phyloP scores from a whole-genome alignment of 2,888 invertebrate species.

The Troides aeacus region DNA sequence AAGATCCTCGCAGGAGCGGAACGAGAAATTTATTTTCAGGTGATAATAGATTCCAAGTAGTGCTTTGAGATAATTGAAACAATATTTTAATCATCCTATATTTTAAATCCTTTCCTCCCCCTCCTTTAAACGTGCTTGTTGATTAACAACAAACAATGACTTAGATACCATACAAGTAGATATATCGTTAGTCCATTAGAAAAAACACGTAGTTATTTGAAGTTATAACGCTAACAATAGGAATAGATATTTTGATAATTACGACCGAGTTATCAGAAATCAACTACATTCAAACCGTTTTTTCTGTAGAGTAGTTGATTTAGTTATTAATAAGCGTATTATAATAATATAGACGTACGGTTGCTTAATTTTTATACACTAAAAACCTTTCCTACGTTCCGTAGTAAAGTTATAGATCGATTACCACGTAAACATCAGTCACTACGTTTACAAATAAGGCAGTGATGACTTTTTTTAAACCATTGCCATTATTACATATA shows the following conservation, averaged over 20 bases:
- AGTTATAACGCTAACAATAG: background rate
- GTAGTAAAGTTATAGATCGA: background rate
- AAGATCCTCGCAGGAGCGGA: background rate
- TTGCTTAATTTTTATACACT: background rate
- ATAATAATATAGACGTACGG: background rate
- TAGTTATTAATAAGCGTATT: background rate
- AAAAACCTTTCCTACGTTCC: background rate
- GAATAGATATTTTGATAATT: background rate
- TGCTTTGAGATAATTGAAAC: background rate
- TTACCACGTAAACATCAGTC: background rate
- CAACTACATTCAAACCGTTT: background rate
- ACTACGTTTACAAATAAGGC: background rate
- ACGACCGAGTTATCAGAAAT: background rate
- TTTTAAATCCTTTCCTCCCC: background rate
- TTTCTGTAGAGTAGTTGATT: background rate
- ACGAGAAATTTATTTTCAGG: background rate
- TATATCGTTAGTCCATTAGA: background rate
- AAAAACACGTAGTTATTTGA: background rate
- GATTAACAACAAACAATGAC: background rate
- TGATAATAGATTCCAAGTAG: conserved; percentile 1
- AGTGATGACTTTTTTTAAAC: background rate
- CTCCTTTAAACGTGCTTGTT: background rate
- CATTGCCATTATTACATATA: conserved; percentile 12
- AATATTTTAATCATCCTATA: background rate
- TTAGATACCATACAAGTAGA: background rate